A percentile compares a stretch with the other conserved stretches of the same genome.
Evolutionary conservation across 2,888 invertebrate genomes (phyloP).

Genomic region (Melitaea athalia): DNA sequence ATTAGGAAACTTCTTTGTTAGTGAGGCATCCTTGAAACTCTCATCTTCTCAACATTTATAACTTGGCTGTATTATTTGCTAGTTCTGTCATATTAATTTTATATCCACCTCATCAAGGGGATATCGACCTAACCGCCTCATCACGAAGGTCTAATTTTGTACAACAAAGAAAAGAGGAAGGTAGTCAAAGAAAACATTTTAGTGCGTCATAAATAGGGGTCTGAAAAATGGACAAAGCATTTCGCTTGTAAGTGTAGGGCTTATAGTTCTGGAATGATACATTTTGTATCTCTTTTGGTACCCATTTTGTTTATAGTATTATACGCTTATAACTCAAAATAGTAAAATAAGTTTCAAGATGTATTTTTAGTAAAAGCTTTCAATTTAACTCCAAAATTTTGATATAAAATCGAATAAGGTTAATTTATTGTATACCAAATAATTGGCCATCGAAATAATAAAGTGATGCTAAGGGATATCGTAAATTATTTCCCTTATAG

Average conservation of each 20-base stretch:
- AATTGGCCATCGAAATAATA: not conserved
- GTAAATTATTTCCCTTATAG: not conserved
- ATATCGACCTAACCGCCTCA: slow-evolving; percentile 32
- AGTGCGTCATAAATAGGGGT: slow-evolving; percentile 58
- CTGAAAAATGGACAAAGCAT: slow-evolving; percentile 48
- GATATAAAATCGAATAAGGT: not conserved
- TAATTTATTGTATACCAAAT: not conserved
- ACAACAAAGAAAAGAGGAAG: slow-evolving; percentile 28
- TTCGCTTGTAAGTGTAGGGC: slow-evolving; percentile 25
- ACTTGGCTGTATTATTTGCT: slow-evolving; percentile 23
- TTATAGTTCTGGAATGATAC: slow-evolving; percentile 7
- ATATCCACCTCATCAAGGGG: slow-evolving; percentile 26
- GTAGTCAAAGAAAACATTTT: slow-evolving; percentile 49
- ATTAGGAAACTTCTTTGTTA: slow-evolving; percentile 33
- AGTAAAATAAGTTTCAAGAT: not conserved
- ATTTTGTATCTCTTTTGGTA: not conserved
- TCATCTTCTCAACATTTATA: slow-evolving; percentile 18
- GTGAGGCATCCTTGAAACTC: slow-evolving; percentile 11
- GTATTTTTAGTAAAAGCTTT: too few relatives aligned
- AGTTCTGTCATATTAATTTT: slow-evolving; percentile 28
- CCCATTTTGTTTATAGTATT: not conserved
- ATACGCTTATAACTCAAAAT: not conserved
- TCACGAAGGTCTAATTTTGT: slow-evolving; percentile 36
- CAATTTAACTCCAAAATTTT: too few relatives aligned
- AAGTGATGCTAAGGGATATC: not conserved